Base-by-base conservation (phyloP, 92 coral and sea anemone genomes). In the Porites lobata region DNA sequence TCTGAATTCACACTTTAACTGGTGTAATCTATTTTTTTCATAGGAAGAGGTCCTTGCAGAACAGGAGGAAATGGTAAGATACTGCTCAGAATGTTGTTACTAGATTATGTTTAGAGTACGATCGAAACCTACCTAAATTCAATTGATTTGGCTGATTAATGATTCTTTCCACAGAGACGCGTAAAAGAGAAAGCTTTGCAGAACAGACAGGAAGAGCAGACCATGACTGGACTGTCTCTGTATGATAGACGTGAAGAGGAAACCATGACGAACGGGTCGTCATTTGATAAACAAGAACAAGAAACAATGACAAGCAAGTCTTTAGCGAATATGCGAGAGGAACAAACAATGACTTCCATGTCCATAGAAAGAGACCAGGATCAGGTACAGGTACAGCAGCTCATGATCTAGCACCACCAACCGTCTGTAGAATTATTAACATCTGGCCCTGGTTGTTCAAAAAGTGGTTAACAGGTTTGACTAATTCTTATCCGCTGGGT, bases 1-100 rank as follows among this genome's bases (percentile, higher is more conserved):
- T 38, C 47, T 38, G 47, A 38, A 38, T 38, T 38, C 47, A 38
- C 47, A 38, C 47, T 19, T 15, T 77, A 47, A 78, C 59, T 38
- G 20, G 43, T 65, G 64, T 29, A 57, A 54, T 82, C 18, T 10
- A 13, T 56, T 82, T 69, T 18, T 43, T 22, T 75, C 64, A 50
- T n/a, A 95, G 98, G 98, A 95, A 89, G 98, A 95, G 76, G 85
- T 88, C 21, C 95, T 96, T 14, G 96, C 94, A 14, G 94, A 95
- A 57, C 96, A 95, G 78, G 96, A 94, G 67, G 96, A 94, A 67
- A 90, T 92, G 91, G 91, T 94, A 57, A 90, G 91, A 56, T 14
- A 56, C 61, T 56, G 17, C 15, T 56, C 13, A 29, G 32, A 3
- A 38, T 4, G 47, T 38, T 4, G 47, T 38, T 4, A 38, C 6